Conservation (phyloP, 1,140 invertebrate genomes). For the Drosophila mojavensis region DNA sequence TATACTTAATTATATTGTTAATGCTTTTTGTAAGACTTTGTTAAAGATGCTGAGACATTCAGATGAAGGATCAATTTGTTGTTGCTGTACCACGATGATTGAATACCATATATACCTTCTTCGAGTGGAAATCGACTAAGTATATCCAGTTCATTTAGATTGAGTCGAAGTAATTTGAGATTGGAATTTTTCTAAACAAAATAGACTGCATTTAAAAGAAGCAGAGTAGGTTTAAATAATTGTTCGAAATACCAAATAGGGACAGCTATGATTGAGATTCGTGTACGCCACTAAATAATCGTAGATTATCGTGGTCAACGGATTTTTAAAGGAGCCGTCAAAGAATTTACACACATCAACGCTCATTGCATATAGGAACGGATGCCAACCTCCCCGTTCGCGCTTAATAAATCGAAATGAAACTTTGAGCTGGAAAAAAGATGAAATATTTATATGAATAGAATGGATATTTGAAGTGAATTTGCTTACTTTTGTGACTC, state of each 20-base stretch:
- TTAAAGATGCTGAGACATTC: slow-evolving; percentile 17
- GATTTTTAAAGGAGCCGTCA: slow-evolving; percentile 3
- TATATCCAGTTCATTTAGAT: slow-evolving; percentile 15
- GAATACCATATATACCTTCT: slow-evolving; percentile 33
- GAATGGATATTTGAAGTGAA: background rate
- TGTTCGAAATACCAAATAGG: slow-evolving; percentile 18
- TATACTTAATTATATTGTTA: background rate
- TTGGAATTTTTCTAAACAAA: background rate
- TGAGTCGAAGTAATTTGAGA: background rate
- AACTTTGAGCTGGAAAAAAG: background rate
- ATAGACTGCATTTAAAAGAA: background rate
- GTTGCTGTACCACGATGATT: slow-evolving; percentile 13
- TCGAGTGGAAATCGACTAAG: slow-evolving; percentile 41
- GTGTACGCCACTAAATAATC: slow-evolving; percentile 19
- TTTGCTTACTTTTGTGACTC: slow-evolving; percentile 22
- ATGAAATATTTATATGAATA: background rate
- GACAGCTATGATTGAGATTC: slow-evolving; percentile 45
- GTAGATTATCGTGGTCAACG: slow-evolving; percentile 36
- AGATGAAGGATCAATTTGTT: slow-evolving; percentile 1
- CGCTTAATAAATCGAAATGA: slow-evolving; percentile 6
- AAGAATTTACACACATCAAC: slow-evolving; percentile 48
- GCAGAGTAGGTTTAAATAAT: background rate
- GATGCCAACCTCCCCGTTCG: slow-evolving; percentile 46
- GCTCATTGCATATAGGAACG: slow-evolving; percentile 38
- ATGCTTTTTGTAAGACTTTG: background rate